Evolutionary conservation across 2,797 vertebrate genomes (phyloP), one percentile per base, ranked within the genome.

Genomic region (Hirundo rustica): DNA sequence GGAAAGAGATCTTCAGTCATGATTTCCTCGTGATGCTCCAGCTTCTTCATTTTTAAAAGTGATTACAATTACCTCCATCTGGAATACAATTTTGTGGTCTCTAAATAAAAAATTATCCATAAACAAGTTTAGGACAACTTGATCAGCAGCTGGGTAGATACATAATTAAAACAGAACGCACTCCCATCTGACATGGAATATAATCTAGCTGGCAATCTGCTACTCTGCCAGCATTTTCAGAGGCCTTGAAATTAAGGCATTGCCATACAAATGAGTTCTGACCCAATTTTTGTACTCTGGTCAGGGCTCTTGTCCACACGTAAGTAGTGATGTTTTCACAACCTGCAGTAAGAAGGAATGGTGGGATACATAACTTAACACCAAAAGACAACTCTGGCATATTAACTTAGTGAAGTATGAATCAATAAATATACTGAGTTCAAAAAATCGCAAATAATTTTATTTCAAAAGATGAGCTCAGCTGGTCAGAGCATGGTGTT

Each of bases 71-170:
- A 81, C 8, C 32, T 58, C 77, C 0, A 1, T 42, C 60, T 76
- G 71, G 78, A 92, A 76, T 47, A 58, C 34, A 84, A 61, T 75
- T 75, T 19, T 79, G 61, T 13, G 11, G 25, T 71, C 64, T 79
- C 67, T n/a, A 74, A 86, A 79, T 85, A 85, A 95, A 92, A 78
- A 84, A 60, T 21, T 58, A 91, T 20, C 73, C 34, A 78, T 40
- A 67, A 65, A 32, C 10, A 20, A 4, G 2, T 66, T 94, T 54
- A 75, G 34, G 51, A 26, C 65, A 64, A 85, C 27, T 36, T 18
- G 5, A 93, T 65, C 55, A 93, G 61, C 53, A 91, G 68, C 27
- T 65, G 50, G 77, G 6, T 23, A 51, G 45, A 91, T 36, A 70
- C 16, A n/a, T 25, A 76, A 93, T 55, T 62, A 68, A 86, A 89